Conservation (phyloP, 1,140 invertebrate genomes). For the Lutraria rhynchaena region DNA sequence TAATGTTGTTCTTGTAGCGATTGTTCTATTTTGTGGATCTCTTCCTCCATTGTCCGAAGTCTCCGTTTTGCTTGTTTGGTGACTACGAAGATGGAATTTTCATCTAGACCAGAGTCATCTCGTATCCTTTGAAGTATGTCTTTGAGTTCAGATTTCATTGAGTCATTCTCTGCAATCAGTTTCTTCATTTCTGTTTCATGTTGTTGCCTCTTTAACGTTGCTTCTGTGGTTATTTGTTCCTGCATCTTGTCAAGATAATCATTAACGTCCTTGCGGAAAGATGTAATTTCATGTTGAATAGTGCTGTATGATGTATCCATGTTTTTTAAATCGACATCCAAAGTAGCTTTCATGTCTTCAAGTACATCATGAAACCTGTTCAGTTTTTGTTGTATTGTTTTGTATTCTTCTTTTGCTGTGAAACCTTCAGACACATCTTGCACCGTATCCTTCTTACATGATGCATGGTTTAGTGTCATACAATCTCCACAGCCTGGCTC, state of each 20-base stretch:
- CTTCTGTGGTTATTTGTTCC: not conserved
- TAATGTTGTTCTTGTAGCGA: too few species aligned
- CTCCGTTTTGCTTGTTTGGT: too few species aligned
- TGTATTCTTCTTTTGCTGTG: not conserved
- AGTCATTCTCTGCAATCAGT: too few species aligned
- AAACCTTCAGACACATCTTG: not conserved
- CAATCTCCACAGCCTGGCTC: not conserved
- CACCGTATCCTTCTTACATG: not conserved
- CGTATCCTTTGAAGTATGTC: too few species aligned
- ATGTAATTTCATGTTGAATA: not conserved
- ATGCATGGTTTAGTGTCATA: not conserved
- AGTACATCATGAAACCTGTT: not conserved
- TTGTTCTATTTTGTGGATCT: too few species aligned
- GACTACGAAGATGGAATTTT: too few species aligned
- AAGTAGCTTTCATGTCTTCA: not conserved
- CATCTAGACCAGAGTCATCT: too few species aligned
- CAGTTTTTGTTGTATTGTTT: not conserved
- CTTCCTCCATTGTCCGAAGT: too few species aligned
- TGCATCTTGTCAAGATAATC: not conserved
- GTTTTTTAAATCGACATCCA: not conserved
- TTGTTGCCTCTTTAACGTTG: not conserved
- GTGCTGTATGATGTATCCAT: not conserved
- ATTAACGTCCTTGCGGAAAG: not conserved
- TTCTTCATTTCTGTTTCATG: too few species aligned
- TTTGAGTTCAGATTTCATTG: too few species aligned